Base-by-base conservation (phyloP, 1,140 invertebrate genomes). In the Dryas iulia region DNA sequence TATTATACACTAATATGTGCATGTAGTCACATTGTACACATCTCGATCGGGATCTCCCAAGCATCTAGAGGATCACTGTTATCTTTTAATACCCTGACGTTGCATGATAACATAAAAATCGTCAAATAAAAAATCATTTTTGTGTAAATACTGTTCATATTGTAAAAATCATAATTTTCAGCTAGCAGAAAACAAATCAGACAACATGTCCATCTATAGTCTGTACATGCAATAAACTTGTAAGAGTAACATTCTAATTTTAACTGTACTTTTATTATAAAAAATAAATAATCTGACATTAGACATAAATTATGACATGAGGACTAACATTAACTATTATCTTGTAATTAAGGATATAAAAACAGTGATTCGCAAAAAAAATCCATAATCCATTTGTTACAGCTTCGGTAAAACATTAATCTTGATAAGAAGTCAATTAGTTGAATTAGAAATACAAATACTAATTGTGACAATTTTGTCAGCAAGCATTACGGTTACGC, bases 401-500 rank as follows among this genome's bases (percentile, higher is more conserved):
- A 60, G 28, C 47, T 25, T 65, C 26, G 59, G 47, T 70, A 60
- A 65, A 60, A 64, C 61, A 60, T 60, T 60, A 72, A 77, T 77
- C 71, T 62, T 54, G 59, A 71, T 68, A 70, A 69, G 69, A 77
- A 76, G 54, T 77, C 71, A 73, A 73, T 76, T 73, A 74, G 56
- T 58, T 33, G 63, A 62, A 71, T 67, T 71, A 73, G 39, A 69
- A 54, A 62, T 66, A 73, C 67, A 80, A 78, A 72, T 72, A 80
- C 74, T 68, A 78, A 75, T 76, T 80, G 74, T 79, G 75, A 69
- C 63, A 64, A 71, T 75, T 76, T 77, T 84, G 73, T 83, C 81
- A 77, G 69, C 66, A 62, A 64, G 67, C 72, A 82, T 82, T 79
- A 82, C 80, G 79, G 81, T 83, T 81, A 83, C 57, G 53, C 66